phyloP scores from a whole-genome alignment of 2,113 vertebrate genomes.

The Corvus moneduloides region DNA sequence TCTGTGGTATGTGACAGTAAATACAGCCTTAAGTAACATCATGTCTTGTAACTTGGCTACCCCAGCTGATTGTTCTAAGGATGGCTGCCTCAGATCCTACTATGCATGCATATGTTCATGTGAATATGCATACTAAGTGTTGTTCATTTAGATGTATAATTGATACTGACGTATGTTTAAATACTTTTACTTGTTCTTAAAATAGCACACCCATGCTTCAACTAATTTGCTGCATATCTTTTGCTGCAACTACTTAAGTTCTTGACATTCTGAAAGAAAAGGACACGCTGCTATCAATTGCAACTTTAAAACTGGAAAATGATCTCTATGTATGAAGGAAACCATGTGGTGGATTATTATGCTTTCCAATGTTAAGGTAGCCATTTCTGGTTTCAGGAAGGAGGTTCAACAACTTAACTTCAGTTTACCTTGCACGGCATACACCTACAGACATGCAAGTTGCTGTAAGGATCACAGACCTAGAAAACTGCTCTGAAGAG shows the following conservation, averaged over 20 bases:
- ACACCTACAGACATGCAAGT: constrained; percentile 86
- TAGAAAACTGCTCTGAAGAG: constrained; percentile 93
- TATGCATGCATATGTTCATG: neutral
- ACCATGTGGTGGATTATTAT: neutral
- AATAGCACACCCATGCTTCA: neutral
- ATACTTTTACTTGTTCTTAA: neutral
- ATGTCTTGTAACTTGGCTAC: neutral
- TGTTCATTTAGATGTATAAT: neutral
- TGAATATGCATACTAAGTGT: neutral
- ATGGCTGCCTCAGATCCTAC: neutral
- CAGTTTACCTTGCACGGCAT: constrained; percentile 88
- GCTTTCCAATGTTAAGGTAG: neutral
- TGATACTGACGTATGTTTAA: neutral
- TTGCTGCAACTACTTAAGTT: neutral
- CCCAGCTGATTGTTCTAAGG: neutral
- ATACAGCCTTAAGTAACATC: neutral
- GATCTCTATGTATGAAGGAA: neutral
- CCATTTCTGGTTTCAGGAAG: constrained; percentile 77
- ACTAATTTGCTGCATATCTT: neutral
- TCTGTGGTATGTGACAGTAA: neutral
- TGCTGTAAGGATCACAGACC: constrained; percentile 89
- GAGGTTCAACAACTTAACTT: constrained; percentile 91
- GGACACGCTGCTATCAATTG: neutral
- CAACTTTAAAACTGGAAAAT: neutral
- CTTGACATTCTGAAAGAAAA: neutral